A percentile compares a stretch with the other conserved stretches of the same genome.
Evolutionary conservation across 2,888 invertebrate species (phyloP).

Genomic region (Eueremaeus valkanovi): DNA sequence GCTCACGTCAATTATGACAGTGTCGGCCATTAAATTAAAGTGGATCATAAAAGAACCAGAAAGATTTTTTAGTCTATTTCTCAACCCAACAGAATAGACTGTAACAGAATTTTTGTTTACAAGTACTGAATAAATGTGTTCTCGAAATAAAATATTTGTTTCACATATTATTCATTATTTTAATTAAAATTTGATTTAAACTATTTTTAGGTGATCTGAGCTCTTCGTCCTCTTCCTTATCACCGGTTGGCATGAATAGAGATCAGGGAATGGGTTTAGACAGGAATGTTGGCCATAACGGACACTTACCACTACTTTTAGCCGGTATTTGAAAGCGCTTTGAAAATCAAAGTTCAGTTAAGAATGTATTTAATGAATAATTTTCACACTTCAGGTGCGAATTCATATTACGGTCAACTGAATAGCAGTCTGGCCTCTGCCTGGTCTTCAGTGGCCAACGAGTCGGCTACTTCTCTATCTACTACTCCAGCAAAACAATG

Average conservation of each 20-base stretch:
- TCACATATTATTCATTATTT: background rate
- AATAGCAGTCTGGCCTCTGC: background rate
- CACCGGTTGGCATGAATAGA: background rate
- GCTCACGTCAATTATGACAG: too few species aligned
- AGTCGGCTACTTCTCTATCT: background rate
- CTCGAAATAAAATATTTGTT: background rate
- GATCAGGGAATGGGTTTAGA: background rate
- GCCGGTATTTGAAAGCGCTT: background rate
- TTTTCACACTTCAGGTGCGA: background rate
- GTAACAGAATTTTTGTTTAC: too few species aligned
- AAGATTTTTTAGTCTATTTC: too few species aligned
- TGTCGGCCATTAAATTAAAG: too few species aligned
- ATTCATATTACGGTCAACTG: slow-evolving; percentile 10
- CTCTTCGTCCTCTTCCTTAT: slow-evolving; percentile 29
- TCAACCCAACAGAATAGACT: too few species aligned
- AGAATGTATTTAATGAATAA: background rate
- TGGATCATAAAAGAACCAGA: too few species aligned
- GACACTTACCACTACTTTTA: slow-evolving; percentile 3
- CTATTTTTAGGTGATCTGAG: background rate
- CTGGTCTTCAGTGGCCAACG: background rate
- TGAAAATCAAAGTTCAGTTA: background rate
- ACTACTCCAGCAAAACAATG: background rate
- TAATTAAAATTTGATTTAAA: background rate
- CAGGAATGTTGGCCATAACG: background rate
- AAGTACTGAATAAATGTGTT: too few species aligned